Percentiles rank a stretch among this genome's conserved stretches.
phyloP scores from a whole-genome alignment of 2,797 vertebrate genomes.

The Peromyscus aztecus region DNA sequence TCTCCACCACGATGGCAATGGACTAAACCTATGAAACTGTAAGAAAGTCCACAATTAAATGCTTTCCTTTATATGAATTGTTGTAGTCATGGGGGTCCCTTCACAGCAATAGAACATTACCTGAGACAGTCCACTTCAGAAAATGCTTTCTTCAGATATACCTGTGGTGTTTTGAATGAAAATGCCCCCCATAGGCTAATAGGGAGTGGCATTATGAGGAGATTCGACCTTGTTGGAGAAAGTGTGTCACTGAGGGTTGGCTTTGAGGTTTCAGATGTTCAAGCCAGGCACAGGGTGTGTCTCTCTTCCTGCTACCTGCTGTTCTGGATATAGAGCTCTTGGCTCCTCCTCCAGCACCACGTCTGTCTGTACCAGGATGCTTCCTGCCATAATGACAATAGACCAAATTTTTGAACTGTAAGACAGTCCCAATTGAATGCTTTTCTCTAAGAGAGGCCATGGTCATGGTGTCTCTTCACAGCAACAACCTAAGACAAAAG shows the following conservation, averaged over 20 bases:
- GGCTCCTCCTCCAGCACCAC: neutral
- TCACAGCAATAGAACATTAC: neutral
- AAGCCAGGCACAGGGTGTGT: neutral
- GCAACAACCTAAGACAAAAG: neutral
- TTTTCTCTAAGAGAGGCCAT: neutral
- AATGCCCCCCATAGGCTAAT: neutral
- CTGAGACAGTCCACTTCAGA: neutral
- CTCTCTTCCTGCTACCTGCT: neutral
- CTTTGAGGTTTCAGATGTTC: neutral
- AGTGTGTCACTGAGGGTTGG: neutral
- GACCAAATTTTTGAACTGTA: neutral
- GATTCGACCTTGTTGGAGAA: neutral
- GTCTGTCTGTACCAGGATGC: neutral
- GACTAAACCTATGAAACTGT: too few relatives aligned
- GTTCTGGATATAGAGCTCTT: neutral
- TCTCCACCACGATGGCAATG: neutral
- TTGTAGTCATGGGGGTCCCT: neutral
- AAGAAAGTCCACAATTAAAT: neutral
- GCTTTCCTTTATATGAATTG: neutral
- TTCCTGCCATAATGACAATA: too few relatives aligned
- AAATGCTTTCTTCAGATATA: neutral
- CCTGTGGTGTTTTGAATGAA: neutral
- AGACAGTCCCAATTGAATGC: neutral
- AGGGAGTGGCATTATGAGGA: neutral
- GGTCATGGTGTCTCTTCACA: neutral